A percentile compares a stretch with the other conserved stretches of the same genome.
phyloP scores from a whole-genome alignment of 2,113 vertebrate genomes.

The Acrocephalus kingi region DNA sequence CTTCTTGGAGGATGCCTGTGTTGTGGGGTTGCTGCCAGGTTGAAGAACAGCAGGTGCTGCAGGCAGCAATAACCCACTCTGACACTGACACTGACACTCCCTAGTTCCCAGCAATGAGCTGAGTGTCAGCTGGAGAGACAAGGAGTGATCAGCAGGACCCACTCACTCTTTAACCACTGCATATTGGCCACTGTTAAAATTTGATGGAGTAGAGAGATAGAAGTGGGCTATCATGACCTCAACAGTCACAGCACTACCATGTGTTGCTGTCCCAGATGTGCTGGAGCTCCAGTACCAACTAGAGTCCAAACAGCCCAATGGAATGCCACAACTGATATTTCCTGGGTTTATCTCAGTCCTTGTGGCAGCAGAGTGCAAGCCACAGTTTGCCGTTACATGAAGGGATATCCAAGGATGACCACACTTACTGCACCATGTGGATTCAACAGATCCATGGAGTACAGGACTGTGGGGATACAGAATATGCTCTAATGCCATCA shows the following conservation, averaged over 20 bases:
- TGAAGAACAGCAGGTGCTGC: not conserved
- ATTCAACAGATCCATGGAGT: not conserved
- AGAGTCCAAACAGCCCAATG: not conserved
- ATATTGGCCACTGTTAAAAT: not conserved
- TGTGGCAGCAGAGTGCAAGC: not conserved
- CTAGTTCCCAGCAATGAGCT: not conserved
- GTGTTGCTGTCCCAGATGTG: not conserved
- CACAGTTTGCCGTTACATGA: not conserved
- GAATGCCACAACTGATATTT: not conserved
- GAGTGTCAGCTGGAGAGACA: not conserved
- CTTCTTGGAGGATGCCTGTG: not conserved
- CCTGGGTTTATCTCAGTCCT: not conserved
- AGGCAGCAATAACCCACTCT: not conserved
- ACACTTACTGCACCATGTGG: not conserved
- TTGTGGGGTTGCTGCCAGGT: fast-evolving
- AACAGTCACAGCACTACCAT: not conserved
- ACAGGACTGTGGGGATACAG: not conserved
- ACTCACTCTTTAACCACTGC: not conserved
- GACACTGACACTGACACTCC: not conserved
- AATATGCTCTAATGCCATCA: not conserved
- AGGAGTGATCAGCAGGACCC: not conserved
- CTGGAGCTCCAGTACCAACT: not conserved
- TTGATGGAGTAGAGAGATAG: not conserved
- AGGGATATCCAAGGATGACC: not conserved
- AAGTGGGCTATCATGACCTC: not conserved